Evolutionary conservation across 2,797 vertebrate species (phyloP), one percentile per base, ranked within the genome.

Genomic region (Parambassis ranga): DNA sequence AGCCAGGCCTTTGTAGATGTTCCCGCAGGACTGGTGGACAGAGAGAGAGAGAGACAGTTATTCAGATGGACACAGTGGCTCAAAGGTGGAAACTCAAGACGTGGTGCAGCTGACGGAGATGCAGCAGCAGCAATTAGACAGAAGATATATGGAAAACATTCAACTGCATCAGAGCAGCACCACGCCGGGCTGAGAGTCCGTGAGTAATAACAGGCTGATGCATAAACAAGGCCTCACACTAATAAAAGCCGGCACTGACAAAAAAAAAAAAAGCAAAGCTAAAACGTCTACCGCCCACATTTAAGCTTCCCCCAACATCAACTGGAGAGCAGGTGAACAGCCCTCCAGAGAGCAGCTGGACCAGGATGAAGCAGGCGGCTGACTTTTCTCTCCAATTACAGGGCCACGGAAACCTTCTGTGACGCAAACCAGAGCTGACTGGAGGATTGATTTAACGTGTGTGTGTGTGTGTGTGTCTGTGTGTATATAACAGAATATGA

Each of bases 1-100:
- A 52, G 96, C 95, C 65, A 98, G 93, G 53, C 97, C 97, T 92
- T 98, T 99, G 89, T 98, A 98, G 91, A 99, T 98, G 91, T 94
- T 97, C 58, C 96, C 96, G 63, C 96, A 98, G 15, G 96, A 99
- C 97, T 98, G 87, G 4, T 77, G 86, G 23, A 78, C 65, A 84
- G 11, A 78, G 8, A 75, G 39, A 65, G 42, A 53, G 0, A 42
- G 9, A 44, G 3, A 46, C 7, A 48, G 9, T 11, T 26, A 24
- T 65, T 77, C 24, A 79, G 33, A 77, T 6, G 10, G 20, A 58
- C 13, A 43, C 10, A 23, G 4, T 0, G 2, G 18, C 31, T 48
- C 20, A 10, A 30, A 13, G 52, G 23, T 43, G 20, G 41, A 52
- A 15, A 49, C 24, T n/a, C 3, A 26, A 46, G 35, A 10, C 0